phyloP scores from a whole-genome alignment of 2,888 invertebrate genomes.

The Acleris holmiana region DNA sequence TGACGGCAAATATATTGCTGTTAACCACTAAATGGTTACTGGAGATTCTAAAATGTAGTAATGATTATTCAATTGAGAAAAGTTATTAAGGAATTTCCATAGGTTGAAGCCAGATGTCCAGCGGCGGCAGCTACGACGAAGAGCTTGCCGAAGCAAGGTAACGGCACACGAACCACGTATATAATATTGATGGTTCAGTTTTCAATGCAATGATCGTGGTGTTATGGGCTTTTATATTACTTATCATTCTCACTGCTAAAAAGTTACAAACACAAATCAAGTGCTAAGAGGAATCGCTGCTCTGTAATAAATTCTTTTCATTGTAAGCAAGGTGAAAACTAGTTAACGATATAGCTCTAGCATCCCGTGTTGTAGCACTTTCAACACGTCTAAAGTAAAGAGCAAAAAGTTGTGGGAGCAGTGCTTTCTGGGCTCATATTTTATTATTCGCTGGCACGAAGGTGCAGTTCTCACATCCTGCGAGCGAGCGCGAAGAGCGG shows the following conservation, averaged over 20 bases:
- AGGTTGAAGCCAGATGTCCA: conserved; percentile 35
- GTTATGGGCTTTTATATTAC: not conserved
- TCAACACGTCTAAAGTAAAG: conserved; percentile 46
- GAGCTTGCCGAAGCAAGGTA: conserved; percentile 46
- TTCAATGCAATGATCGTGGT: not conserved
- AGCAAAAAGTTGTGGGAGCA: conserved; percentile 47
- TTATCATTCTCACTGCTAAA: conserved; percentile 1
- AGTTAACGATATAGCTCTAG: conserved; percentile 38
- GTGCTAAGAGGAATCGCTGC: conserved; percentile 22
- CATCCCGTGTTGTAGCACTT: conserved; percentile 40
- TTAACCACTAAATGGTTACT: no score
- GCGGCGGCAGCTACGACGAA: conserved; percentile 44
- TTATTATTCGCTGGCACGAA: conserved; percentile 52
- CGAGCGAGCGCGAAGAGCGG: conserved; percentile 24
- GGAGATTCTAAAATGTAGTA: no score
- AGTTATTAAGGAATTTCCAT: conserved; percentile 22
- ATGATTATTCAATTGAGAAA: conserved; percentile 7
- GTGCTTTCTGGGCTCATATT: conserved; percentile 49
- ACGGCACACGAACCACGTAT: conserved; percentile 39
- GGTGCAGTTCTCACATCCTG: conserved; percentile 48
- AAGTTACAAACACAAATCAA: conserved; percentile 22
- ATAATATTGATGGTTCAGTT: conserved; percentile 19
- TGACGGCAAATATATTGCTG: no score
- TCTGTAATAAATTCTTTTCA: conserved; percentile 30
- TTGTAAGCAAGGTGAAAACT: conserved; percentile 36